These are phyloP conservation scores for Listronotus bonariensis DNA, from an alignment of 1,140 invertebrate genomes.

Conservation along the genomic window DNA sequence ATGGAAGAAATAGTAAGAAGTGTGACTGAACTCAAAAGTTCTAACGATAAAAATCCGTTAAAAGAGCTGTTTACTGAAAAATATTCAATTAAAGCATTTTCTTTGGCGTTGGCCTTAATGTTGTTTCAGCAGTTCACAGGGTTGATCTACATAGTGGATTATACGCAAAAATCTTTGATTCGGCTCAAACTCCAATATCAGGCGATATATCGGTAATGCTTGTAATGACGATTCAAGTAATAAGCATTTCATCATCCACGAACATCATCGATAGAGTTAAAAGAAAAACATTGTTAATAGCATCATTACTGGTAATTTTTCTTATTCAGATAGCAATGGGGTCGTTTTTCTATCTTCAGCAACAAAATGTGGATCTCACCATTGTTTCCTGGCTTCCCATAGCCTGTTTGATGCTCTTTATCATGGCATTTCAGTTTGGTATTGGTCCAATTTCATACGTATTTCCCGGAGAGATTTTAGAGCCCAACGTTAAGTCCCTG, in stretches of 20 bases:
- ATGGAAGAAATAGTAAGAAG: slow-evolving; percentile 22
- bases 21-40: slow-evolving; percentile 37
- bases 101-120: slow-evolving; percentile 69
- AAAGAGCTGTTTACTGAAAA: slow-evolving; percentile 37
- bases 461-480: slow-evolving; percentile 80
- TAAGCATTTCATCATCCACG: slow-evolving; percentile 68
- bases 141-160: slow-evolving; percentile 83
- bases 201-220: slow-evolving; percentile 73
- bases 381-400: slow-evolving; percentile 41
- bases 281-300: slow-evolving; percentile 69
- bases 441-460: slow-evolving; percentile 83
- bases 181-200: slow-evolving; percentile 62
- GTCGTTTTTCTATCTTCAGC: slow-evolving; percentile 38
- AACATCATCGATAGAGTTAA: slow-evolving; percentile 75
- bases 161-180: slow-evolving; percentile 72
- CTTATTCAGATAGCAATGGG: slow-evolving; percentile 39
- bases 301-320: slow-evolving; percentile 68
- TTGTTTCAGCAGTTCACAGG: slow-evolving; percentile 77
- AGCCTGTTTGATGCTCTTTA: slow-evolving; percentile 33
- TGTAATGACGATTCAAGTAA: slow-evolving; percentile 72
- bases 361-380: slow-evolving; percentile 13
- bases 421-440: slow-evolving; percentile 54
- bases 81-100: slow-evolving; percentile 65
- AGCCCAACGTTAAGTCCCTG: slow-evolving; percentile 71
- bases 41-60: slow-evolving; percentile 44